phyloP scores from a whole-genome alignment of 2,113 vertebrate genomes.

The Plectropomus leopardus region DNA sequence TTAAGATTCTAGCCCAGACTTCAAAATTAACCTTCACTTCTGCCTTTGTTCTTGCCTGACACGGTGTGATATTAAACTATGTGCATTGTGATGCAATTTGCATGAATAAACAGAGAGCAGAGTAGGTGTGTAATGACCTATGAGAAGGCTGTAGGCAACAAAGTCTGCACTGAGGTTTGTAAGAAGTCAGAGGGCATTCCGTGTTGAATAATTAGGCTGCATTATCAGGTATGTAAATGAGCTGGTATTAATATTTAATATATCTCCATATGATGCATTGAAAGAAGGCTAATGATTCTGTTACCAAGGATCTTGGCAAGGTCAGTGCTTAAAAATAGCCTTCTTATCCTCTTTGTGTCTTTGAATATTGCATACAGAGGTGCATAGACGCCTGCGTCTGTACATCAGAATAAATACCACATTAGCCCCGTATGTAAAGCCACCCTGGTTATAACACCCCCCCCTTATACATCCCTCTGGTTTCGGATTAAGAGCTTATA shows the following conservation, averaged over 20 bases:
- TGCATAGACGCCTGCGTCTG: no score
- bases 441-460: no score
- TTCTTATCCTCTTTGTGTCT: constrained; percentile 11
- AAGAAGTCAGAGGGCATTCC: constrained; percentile 46
- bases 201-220: constrained; percentile 64
- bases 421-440: no score
- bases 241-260: constrained; percentile 54
- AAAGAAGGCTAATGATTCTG: constrained; percentile 28
- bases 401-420: no score
- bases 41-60: constrained; percentile 39
- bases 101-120: constrained; percentile 56
- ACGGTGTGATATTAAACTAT: constrained; percentile 50
- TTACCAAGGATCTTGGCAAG: constrained; percentile 32
- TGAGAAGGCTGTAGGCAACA: constrained; percentile 40
- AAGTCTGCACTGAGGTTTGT: constrained; percentile 25
- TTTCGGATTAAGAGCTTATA: no score
- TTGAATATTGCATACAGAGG: constrained; percentile 11
- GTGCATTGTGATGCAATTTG: constrained; percentile 56
- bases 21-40: constrained; percentile 32
- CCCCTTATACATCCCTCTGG: no score
- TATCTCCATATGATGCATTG: constrained; percentile 32
- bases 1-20: constrained; percentile 6
- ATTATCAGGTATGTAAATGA: constrained; percentile 63
- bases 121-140: constrained; percentile 48
- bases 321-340: constrained; percentile 28